Evolutionary conservation across 2,113 vertebrate species (phyloP).

Genomic region (Grantiella picta): DNA sequence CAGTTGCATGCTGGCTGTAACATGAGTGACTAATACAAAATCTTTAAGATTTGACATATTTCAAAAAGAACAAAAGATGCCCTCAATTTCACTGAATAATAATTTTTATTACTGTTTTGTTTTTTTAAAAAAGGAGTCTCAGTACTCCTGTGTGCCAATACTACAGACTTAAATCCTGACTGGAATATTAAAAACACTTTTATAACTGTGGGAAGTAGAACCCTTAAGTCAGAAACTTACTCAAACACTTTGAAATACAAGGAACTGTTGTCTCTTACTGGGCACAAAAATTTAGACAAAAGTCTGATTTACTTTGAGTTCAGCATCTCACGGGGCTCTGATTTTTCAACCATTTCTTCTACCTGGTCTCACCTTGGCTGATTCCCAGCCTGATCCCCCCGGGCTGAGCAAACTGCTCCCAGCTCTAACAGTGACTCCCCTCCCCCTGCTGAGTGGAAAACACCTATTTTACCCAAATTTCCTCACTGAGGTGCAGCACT

Average conservation of each 20-base stretch:
- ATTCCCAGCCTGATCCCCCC: neutral
- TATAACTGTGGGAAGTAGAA: neutral
- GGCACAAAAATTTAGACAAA: neutral
- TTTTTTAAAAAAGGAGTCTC: neutral
- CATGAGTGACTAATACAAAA: neutral
- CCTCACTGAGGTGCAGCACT: neutral
- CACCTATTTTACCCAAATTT: neutral
- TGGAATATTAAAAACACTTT: slow-evolving; percentile 37
- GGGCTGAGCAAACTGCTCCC: neutral
- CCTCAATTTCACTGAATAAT: neutral
- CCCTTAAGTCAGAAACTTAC: neutral
- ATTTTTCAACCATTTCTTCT: neutral
- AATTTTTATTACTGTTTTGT: neutral
- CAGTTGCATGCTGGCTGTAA: neutral
- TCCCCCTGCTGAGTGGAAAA: neutral
- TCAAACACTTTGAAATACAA: neutral
- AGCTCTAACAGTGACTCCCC: neutral
- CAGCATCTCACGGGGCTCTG: neutral
- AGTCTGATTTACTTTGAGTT: neutral
- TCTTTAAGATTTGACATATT: neutral
- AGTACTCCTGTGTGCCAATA: neutral
- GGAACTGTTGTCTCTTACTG: neutral
- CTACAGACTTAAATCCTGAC: neutral
- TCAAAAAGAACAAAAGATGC: neutral
- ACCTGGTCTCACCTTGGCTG: neutral